These are phyloP conservation scores for Hyphantria cunea DNA, from an alignment of 1,140 invertebrate genomes.

Conservation along the genomic window DNA sequence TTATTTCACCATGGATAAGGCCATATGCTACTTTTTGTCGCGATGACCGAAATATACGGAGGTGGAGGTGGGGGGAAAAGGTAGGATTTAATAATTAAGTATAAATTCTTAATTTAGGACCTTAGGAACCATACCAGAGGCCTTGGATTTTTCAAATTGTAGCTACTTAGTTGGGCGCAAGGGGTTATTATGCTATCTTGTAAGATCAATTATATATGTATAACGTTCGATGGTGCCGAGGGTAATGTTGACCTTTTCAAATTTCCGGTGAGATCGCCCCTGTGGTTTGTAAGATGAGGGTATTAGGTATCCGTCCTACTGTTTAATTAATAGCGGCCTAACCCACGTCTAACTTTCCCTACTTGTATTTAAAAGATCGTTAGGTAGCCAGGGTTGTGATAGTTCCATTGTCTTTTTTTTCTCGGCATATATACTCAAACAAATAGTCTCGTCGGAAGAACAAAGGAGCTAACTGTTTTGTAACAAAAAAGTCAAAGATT, in stretches of 20 bases:
- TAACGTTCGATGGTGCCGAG: slow-evolving; percentile 21
- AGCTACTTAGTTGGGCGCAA: slow-evolving; percentile 1
- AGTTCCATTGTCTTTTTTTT: slow-evolving; percentile 30
- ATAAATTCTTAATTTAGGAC: too few relatives aligned
- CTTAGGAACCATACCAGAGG: too few relatives aligned
- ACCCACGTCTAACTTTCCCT: slow-evolving; percentile 41
- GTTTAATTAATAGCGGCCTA: slow-evolving; percentile 51
- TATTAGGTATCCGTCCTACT: slow-evolving; percentile 39
- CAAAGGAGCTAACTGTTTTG: not conserved
- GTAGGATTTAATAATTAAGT: too few relatives aligned
- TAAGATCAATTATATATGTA: slow-evolving; percentile 27
- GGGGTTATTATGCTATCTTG: slow-evolving; percentile 15
- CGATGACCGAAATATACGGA: too few relatives aligned
- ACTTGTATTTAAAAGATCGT: slow-evolving; percentile 31
- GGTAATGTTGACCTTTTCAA: slow-evolving; percentile 32
- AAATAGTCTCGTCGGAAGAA: not conserved
- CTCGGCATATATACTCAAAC: slow-evolving; percentile 1
- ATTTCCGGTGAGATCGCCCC: slow-evolving; percentile 32
- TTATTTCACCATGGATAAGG: too few relatives aligned
- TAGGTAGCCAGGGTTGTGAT: slow-evolving; percentile 22
- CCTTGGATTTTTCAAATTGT: not conserved
- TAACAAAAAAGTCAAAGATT: not conserved
- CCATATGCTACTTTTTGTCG: too few relatives aligned
- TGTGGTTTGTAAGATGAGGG: slow-evolving; percentile 38
- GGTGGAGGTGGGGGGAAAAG: too few relatives aligned